Conservation (phyloP, 2,797 vertebrate genomes). For the Sebastes flavidus region DNA sequence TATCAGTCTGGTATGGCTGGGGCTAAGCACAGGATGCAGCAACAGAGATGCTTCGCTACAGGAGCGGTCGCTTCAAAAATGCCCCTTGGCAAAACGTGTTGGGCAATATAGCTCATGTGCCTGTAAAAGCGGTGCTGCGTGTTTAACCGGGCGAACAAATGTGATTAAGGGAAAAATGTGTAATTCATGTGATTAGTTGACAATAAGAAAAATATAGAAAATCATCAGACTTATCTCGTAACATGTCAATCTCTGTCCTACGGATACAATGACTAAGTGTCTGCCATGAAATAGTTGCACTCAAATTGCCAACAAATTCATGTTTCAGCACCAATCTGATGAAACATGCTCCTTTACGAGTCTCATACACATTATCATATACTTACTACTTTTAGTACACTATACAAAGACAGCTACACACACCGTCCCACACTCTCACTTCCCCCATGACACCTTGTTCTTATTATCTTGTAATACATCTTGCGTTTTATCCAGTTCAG, state of each 20-base stretch:
- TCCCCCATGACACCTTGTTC: slow-evolving; percentile 1
- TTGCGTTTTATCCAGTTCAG: not conserved
- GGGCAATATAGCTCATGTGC: too few species aligned
- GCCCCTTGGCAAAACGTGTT: too few species aligned
- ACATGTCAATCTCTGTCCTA: too few species aligned
- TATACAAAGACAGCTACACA: not conserved
- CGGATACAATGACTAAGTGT: too few species aligned
- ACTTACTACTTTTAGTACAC: not conserved
- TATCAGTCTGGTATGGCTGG: too few species aligned
- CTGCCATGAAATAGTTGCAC: not conserved
- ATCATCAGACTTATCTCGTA: too few species aligned
- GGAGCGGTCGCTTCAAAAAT: too few species aligned
- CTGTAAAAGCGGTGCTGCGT: rapidly evolving
- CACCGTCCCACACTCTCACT: not conserved
- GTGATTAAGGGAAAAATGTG: too few species aligned
- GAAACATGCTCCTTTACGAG: not conserved
- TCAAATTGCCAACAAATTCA: not conserved
- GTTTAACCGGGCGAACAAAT: too few species aligned
- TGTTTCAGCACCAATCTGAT: not conserved
- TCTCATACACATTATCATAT: not conserved
- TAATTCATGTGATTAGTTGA: too few species aligned
- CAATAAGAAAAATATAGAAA: too few species aligned
- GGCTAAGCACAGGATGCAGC: not conserved
- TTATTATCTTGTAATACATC: not conserved
- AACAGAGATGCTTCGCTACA: not conserved